These are phyloP conservation scores for Aphidius ervi DNA, from an alignment of 1,140 invertebrate species.

Conservation along the genomic window DNA sequence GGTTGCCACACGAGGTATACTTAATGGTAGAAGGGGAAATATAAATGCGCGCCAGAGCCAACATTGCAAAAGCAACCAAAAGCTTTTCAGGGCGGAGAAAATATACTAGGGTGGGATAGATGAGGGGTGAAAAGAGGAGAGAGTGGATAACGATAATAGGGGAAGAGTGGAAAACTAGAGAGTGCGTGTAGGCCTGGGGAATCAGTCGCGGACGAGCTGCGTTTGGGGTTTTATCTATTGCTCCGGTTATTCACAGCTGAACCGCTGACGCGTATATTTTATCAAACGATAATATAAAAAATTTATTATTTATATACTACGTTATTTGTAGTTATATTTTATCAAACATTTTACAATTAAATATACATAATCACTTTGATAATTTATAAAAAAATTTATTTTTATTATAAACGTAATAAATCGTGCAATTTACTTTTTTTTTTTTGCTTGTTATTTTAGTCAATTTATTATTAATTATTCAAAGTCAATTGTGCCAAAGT, in stretches of 20 bases:
- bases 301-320: too few relatives aligned
- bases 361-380: too few relatives aligned
- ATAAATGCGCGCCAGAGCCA: conserved; percentile 5
- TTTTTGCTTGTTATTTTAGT: too few relatives aligned
- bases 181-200: conserved; percentile 52
- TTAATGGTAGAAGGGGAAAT: conserved; percentile 5
- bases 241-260: conserved; percentile 28
- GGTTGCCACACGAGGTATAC: conserved; percentile 15
- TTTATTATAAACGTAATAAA: not conserved
- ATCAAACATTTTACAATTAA: too few relatives aligned
- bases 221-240: conserved; percentile 51
- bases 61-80: conserved; percentile 1
- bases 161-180: conserved; percentile 46
- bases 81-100: not conserved
- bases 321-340: too few relatives aligned
- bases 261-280: conserved; percentile 25
- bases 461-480: too few relatives aligned
- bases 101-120: not conserved
- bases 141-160: conserved; percentile 38
- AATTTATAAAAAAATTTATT: not conserved
- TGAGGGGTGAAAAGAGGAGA: conserved; percentile 6
- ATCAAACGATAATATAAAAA: conserved; percentile 3
- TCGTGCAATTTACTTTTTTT: too few relatives aligned
- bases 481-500: too few relatives aligned
- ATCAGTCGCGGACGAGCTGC: conserved; percentile 54